phyloP scores from a whole-genome alignment of 2,113 vertebrate species.

The Tenebrosternarchus preto region DNA sequence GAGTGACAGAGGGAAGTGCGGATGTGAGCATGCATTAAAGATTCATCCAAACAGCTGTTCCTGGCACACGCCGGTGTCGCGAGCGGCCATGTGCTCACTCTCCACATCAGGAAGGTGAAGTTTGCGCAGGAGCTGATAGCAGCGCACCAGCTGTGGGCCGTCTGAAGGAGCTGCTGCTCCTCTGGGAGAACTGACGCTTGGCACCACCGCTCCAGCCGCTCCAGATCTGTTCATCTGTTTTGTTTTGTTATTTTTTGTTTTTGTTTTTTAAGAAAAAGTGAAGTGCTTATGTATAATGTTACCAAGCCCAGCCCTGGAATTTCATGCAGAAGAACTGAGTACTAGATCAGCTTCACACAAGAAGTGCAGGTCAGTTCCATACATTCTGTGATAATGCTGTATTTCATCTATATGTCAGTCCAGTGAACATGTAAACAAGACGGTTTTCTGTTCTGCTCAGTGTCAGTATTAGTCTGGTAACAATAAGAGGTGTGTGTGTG shows the following conservation, averaged over 20 bases:
- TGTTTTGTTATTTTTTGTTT: too few relatives aligned
- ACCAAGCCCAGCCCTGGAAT: not conserved
- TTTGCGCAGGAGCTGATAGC: conserved; percentile 18
- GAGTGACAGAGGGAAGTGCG: conserved; percentile 54
- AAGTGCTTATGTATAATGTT: conserved; percentile 6
- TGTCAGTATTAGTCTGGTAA: too few relatives aligned
- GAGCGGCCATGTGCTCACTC: conserved; percentile 58
- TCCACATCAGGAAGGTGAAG: conserved; percentile 1
- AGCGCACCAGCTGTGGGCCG: conserved; percentile 8
- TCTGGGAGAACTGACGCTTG: not conserved
- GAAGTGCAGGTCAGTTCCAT: too few relatives aligned
- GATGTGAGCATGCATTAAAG: conserved; percentile 69
- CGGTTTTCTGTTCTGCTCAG: too few relatives aligned
- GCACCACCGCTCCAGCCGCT: too few relatives aligned
- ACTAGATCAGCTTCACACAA: not conserved
- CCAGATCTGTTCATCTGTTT: not conserved
- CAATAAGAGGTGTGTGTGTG: too few relatives aligned
- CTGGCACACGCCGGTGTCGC: conserved; percentile 51
- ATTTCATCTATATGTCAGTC: too few relatives aligned
- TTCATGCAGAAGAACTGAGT: not conserved
- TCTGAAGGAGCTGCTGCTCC: conserved; percentile 14
- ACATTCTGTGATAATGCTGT: too few relatives aligned
- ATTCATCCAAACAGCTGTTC: conserved; percentile 75
- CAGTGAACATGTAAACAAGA: too few relatives aligned
- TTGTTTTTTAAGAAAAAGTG: not conserved